phyloP scores from a whole-genome alignment of 2,888 invertebrate genomes.

The Caenorhabditis sp. region DNA sequence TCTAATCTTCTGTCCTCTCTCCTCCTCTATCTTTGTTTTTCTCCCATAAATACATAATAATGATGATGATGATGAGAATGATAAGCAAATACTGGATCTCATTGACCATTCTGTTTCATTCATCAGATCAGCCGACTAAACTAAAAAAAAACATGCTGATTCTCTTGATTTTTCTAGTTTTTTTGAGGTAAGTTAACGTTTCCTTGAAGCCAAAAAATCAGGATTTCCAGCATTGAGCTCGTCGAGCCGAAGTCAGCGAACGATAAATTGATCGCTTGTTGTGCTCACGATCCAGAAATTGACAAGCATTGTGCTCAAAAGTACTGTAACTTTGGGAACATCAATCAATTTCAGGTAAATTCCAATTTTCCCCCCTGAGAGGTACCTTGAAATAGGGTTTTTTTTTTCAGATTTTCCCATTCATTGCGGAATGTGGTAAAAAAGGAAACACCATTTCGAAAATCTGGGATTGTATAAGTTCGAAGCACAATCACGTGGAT shows the following conservation, averaged over 20 bases:
- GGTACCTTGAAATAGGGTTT: background rate
- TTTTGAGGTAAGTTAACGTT: background rate
- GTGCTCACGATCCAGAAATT: slow-evolving; percentile 41
- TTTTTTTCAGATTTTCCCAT: slow-evolving; percentile 49
- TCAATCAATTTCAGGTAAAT: slow-evolving; percentile 38
- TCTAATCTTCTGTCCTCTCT: no score
- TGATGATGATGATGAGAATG: no score
- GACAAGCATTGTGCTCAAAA: slow-evolving; percentile 45
- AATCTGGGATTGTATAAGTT: slow-evolving; percentile 64
- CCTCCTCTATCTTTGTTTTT: no score
- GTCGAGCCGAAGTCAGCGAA: slow-evolving; percentile 20
- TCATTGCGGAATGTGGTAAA: slow-evolving; percentile 57
- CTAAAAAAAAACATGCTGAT: background rate
- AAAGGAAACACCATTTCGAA: slow-evolving; percentile 54
- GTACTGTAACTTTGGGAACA: slow-evolving; percentile 43
- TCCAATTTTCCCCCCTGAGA: no score
- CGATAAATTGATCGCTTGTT: slow-evolving; percentile 47
- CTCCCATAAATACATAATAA: no score
- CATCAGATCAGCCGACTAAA: no score
- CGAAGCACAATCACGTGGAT: slow-evolving; percentile 55
- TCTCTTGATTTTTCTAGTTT: background rate
- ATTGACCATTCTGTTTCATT: background rate
- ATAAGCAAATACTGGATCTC: background rate
- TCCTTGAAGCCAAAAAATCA: no score
- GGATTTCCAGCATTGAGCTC: no score